A percentile compares a stretch with the other conserved stretches of the same genome.
phyloP scores from a whole-genome alignment of 1,140 invertebrate genomes.

The Drosophila arizonae region DNA sequence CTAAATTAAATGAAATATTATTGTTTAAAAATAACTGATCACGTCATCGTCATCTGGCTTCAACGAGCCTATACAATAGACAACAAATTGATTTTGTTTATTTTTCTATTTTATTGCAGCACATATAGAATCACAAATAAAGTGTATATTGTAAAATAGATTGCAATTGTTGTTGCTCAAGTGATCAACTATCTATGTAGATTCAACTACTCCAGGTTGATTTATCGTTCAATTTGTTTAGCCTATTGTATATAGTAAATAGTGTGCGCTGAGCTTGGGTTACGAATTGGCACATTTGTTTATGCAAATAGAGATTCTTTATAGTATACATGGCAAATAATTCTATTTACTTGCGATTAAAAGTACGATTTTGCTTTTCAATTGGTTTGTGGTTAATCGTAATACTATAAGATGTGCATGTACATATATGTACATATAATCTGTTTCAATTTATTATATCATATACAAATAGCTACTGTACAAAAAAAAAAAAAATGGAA shows the following conservation, averaged over 20 bases:
- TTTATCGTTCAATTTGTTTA: slow-evolving; percentile 13
- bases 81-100: slow-evolving; percentile 52
- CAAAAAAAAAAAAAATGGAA: slow-evolving; percentile 14
- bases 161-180: slow-evolving; percentile 1
- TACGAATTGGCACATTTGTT: slow-evolving; percentile 28
- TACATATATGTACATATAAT: background rate
- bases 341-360: slow-evolving; percentile 15
- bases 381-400: slow-evolving; percentile 15
- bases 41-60: slow-evolving; percentile 52
- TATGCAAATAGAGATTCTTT: slow-evolving; percentile 26
- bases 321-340: slow-evolving; percentile 4
- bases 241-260: slow-evolving; percentile 15
- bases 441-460: slow-evolving; percentile 1
- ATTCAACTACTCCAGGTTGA: slow-evolving; percentile 6
- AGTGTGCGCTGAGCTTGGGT: slow-evolving; percentile 1
- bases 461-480: slow-evolving; percentile 5
- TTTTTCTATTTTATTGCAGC: slow-evolving; percentile 13
- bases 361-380: slow-evolving; percentile 8
- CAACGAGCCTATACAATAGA: slow-evolving; percentile 22
- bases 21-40: slow-evolving; percentile 43
- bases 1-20: slow-evolving; percentile 16
- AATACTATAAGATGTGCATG: background rate
- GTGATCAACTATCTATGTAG: background rate
- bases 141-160: background rate
- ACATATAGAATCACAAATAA: too few relatives aligned